Evolutionary conservation across 2,888 invertebrate genomes (phyloP).

Genomic region (Orthosia gracilis): DNA sequence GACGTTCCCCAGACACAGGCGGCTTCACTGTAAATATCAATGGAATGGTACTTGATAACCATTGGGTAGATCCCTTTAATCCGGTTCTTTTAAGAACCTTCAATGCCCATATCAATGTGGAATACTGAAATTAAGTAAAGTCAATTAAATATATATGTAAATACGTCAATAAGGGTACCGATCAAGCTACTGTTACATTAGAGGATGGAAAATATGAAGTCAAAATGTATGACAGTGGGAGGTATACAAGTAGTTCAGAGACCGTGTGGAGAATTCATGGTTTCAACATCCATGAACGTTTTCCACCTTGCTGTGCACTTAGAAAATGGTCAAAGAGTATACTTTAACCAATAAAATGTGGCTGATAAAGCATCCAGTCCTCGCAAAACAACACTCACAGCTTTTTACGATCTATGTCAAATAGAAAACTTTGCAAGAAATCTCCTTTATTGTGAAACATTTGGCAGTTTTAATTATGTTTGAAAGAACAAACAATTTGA

Average conservation of each 20-base stretch:
- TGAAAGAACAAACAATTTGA: neutral
- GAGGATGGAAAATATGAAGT: constrained; percentile 7
- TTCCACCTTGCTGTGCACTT: neutral
- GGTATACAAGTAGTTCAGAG: constrained; percentile 14
- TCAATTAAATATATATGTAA: constrained; percentile 11
- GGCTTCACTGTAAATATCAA: neutral
- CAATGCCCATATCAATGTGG: neutral
- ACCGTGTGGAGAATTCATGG: neutral
- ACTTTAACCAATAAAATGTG: neutral
- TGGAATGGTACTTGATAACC: neutral
- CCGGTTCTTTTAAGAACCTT: neutral
- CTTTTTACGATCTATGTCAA: neutral
- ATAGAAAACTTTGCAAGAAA: neutral
- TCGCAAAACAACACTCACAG: neutral
- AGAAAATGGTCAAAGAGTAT: neutral
- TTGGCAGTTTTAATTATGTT: too few relatives aligned
- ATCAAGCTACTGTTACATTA: constrained; percentile 2
- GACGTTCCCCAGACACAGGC: neutral
- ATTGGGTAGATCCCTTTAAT: neutral
- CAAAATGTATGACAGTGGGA: neutral
- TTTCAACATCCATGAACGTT: neutral
- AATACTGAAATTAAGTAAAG: constrained; percentile 3
- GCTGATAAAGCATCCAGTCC: too few relatives aligned
- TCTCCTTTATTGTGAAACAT: neutral
- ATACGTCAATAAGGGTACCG: neutral